Percentiles rank a stretch among this genome's conserved stretches.
These are phyloP conservation scores for Andrena chrysosceles DNA, from an alignment of 2,888 invertebrate species.

Conservation along the genomic window DNA sequence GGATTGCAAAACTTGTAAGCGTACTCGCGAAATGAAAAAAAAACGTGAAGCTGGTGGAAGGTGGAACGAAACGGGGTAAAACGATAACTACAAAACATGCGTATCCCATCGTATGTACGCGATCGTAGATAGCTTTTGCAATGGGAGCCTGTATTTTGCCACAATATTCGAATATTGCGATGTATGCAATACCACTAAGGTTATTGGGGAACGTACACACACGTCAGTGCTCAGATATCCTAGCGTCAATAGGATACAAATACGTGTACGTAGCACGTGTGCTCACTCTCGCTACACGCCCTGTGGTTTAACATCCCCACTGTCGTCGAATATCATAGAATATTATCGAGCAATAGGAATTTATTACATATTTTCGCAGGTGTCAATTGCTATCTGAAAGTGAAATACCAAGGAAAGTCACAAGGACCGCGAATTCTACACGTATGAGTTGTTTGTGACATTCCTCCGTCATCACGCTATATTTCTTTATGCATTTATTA, in stretches of 20 bases:
- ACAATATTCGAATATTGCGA: slow-evolving; percentile 46
- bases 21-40: slow-evolving; percentile 12
- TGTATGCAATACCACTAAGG: slow-evolving; percentile 59
- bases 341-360: slow-evolving; percentile 37
- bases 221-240: slow-evolving; percentile 27
- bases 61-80: slow-evolving; percentile 6
- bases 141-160: slow-evolving; percentile 14
- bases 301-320: slow-evolving; percentile 23
- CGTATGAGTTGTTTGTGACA: not conserved
- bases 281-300: slow-evolving; percentile 7
- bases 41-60: not conserved
- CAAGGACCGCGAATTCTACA: not conserved
- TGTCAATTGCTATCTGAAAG: not conserved
- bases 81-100: not conserved
- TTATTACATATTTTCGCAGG: slow-evolving; percentile 22
- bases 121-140: not conserved
- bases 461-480: too few relatives aligned
- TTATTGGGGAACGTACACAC: slow-evolving; percentile 43
- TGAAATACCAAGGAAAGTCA: not conserved
- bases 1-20: not conserved
- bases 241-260: slow-evolving; percentile 28
- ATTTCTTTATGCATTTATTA: not conserved
- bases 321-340: not conserved
- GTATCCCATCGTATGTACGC: not conserved
- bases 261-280: not conserved